These are phyloP conservation scores for Trypoxylon attenuatum DNA, from an alignment of 2,888 invertebrate genomes.

Conservation along the genomic window DNA sequence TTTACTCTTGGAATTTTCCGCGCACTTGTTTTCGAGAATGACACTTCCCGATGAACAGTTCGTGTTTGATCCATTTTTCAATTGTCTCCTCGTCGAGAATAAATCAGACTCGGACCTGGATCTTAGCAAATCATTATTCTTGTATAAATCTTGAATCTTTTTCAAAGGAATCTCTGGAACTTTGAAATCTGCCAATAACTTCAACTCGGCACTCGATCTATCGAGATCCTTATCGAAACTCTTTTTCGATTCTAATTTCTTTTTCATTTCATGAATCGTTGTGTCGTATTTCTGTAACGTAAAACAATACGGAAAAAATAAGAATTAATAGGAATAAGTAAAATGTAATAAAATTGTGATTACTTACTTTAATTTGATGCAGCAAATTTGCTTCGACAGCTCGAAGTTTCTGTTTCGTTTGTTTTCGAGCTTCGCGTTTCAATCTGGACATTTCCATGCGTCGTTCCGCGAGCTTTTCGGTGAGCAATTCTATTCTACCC, in stretches of 20 bases:
- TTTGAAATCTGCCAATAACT: slow-evolving; percentile 68
- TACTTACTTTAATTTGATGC: slow-evolving; percentile 69
- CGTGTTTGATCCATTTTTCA: slow-evolving; percentile 25
- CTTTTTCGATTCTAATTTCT: slow-evolving; percentile 67
- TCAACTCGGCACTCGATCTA: slow-evolving; percentile 69
- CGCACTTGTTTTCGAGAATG: slow-evolving; percentile 14
- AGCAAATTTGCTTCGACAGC: slow-evolving; percentile 70
- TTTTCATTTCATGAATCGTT: slow-evolving; percentile 71
- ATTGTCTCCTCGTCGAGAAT: slow-evolving; percentile 42
- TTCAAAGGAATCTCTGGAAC: slow-evolving; percentile 72
- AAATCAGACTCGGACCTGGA: slow-evolving; percentile 70
- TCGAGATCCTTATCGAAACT: slow-evolving; percentile 61
- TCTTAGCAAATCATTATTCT: slow-evolving; percentile 65
- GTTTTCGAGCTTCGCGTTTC: slow-evolving; percentile 68
- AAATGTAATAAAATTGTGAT: not conserved
- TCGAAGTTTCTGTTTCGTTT: slow-evolving; percentile 69
- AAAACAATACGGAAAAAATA: too few species aligned
- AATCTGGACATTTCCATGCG: slow-evolving; percentile 70
- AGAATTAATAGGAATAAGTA: not conserved
- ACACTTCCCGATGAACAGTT: slow-evolving; percentile 4
- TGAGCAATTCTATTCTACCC: slow-evolving; percentile 69
- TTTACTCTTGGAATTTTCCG: slow-evolving; percentile 24
- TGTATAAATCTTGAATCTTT: slow-evolving; percentile 69
- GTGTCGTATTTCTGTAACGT: slow-evolving; percentile 71
- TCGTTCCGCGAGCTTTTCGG: slow-evolving; percentile 69